Conservation (phyloP, 92 coral and sea anemone species). For the Diadumene lineata region DNA sequence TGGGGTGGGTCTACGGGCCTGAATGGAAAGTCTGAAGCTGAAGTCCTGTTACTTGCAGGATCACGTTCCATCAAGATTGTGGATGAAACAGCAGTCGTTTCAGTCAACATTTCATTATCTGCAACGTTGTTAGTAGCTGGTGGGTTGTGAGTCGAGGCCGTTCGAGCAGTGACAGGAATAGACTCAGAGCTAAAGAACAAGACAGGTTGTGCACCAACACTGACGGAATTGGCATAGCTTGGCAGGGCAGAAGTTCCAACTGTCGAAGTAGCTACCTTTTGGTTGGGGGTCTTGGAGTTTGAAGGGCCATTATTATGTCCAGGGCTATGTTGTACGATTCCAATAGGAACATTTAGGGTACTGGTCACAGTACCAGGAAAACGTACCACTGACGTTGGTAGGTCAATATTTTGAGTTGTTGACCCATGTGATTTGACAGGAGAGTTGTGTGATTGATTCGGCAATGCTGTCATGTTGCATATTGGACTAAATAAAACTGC, state of each 20-base stretch:
- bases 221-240: constrained; percentile 14
- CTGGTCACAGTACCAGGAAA: constrained; percentile 33
- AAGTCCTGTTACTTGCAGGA: neutral
- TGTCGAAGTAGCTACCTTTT: neutral
- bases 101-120: neutral
- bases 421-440: constrained; percentile 5
- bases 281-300: neutral
- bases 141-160: constrained; percentile 10
- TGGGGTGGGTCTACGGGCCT: constrained; percentile 11
- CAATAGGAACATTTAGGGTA: constrained; percentile 29
- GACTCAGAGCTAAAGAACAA: constrained; percentile 28
- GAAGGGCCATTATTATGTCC: neutral
- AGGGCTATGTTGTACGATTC: constrained; percentile 1
- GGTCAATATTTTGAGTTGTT: constrained; percentile 2
- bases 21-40: constrained; percentile 19
- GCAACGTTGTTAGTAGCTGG: neutral
- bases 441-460: constrained; percentile 6
- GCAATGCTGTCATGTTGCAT: constrained; percentile 2
- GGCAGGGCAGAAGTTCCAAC: neutral
- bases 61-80: neutral
- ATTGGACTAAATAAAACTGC: constrained; percentile 21
- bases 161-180: constrained; percentile 7
- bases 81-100: neutral
- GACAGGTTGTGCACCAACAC: constrained; percentile 21
- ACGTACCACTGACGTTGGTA: constrained; percentile 2